Evolutionary conservation across 2,888 invertebrate species (phyloP), one percentile per base, ranked within the genome.

Genomic region (Clistopyga incitator): DNA sequence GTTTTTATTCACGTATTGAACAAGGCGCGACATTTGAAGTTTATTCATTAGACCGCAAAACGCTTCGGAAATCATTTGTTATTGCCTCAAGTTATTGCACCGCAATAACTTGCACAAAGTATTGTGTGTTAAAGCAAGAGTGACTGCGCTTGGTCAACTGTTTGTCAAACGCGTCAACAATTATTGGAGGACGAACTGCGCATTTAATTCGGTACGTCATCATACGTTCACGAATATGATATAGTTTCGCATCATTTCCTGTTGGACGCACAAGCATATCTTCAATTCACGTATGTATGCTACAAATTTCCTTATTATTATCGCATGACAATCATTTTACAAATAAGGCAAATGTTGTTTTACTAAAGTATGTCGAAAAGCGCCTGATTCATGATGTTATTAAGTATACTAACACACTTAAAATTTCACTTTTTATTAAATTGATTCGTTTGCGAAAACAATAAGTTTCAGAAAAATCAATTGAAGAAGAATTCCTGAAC

Each of bases 161-260:
- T 10, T n/a, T 50, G 23, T 56, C 25, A 56, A 56, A 56, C 23
- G 4, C 54, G 11, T 56, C 54, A 23, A 56, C 54, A 4, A 56
- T 11, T 25, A 25, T 23, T 18, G 6, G 25, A 56, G 20, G 2
- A 8, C 8, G 11, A 56, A 56, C 54, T 25, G 54, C 54, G 54
- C 54, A 56, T 23, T 56, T 56, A 56, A 56, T 56, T 56, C 54
- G 25, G 10, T 54, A 54, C 25, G 13, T 25, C 11, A 38, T 38
- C 38, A 38, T 38, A 13, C 13, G 11, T 56, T 10, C 0, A 56
- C 23, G 20, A 56, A 13, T 56, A 38, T 10, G 10, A 13, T 25
- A 13, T 56, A 56, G 13, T 50, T 50, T 3, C 8, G 6, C 50
- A 18, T 50, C 3, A 50, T 50, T 50, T 47, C 4, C 38, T 38